Evolutionary conservation across 2,113 vertebrate genomes (phyloP).

Genomic region (Artemisiospiza belli): DNA sequence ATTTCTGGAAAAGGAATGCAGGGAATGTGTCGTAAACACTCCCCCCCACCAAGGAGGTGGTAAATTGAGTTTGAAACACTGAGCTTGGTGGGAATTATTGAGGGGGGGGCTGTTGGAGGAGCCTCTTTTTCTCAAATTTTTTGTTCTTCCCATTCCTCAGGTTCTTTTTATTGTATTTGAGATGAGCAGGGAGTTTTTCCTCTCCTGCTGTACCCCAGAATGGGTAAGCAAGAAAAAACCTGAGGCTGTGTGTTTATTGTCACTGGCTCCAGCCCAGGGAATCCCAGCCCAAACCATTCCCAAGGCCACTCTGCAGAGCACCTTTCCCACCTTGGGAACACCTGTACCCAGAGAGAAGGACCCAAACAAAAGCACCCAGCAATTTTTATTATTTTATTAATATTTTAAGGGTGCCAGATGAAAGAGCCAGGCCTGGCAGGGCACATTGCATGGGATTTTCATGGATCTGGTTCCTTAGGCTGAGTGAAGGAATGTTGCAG

Average conservation of each 20-base stretch:
- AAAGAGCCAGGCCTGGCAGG: not conserved
- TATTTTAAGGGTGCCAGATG: not conserved
- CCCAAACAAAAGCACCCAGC: not conserved
- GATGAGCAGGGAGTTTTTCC: not conserved
- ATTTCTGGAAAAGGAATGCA: slow-evolving; percentile 39
- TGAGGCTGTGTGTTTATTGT: not conserved
- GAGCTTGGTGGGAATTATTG: not conserved
- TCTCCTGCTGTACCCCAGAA: not conserved
- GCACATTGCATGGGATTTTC: not conserved
- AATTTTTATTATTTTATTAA: not conserved
- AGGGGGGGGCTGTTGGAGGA: not conserved
- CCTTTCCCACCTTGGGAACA: not conserved
- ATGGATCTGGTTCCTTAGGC: slow-evolving; percentile 6
- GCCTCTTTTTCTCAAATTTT: not conserved
- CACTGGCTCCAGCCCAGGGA: not conserved
- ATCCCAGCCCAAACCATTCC: not conserved
- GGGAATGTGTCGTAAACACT: not conserved
- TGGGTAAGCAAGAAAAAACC: not conserved
- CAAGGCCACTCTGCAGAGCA: not conserved
- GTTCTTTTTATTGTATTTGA: not conserved
- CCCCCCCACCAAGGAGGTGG: not conserved
- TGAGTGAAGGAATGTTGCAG: not conserved
- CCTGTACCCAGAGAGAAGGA: not conserved
- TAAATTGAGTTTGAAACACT: slow-evolving; percentile 10
- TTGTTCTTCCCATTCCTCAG: not conserved